Base-by-base conservation (phyloP, 2,888 invertebrate species). In the Cheilosia vulpina region DNA sequence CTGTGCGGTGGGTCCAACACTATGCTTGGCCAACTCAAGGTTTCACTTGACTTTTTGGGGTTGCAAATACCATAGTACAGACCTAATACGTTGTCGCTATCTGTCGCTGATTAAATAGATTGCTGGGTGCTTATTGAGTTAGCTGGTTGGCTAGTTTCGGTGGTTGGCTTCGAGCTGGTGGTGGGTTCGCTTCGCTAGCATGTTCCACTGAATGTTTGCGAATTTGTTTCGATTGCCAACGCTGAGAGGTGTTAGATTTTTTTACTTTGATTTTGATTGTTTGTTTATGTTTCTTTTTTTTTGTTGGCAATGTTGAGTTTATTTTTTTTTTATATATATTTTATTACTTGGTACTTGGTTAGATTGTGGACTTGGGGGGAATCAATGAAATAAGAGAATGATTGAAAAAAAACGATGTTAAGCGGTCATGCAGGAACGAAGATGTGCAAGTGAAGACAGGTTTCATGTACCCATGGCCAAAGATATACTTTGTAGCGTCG, bases 71-170 rank as follows among this genome's bases (percentile, higher is more conserved):
- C n/a, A n/a, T 68, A 21, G 24, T 6, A 41, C 58, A 58, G 58
- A 47, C 55, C 53, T 17, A 53, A 52, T 75, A 57, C 34, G 31
- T 21, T 76, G 76, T 68, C 34, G 53, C 60, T 77, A 77, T 77
- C 77, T 69, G 58, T 69, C 38, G 62, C 77, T 77, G 77, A 77
- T 77, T 77, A 77, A 60, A 69, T 55, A 77, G 68, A 69, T 77
- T 55, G 38, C 41, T 55, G 41, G 55, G 63, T 65, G 75, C 57
- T 58, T 58, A 66, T 65, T 55, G 63, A 47, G 47, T 72, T 65
- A 63, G 63, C 17, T 63, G 9, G 65, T 41, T 52, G 66, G 50
- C 31, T 38, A 38, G 27, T 53, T 27, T 41, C 31, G 17, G 17
- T 43, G 19, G 62, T 72, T 21, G 62, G n/a, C 15, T 63, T 3